A percentile compares a stretch with the other conserved stretches of the same genome.
phyloP scores from a whole-genome alignment of 2,888 invertebrate species.

The Torymus aiolomorphi region DNA sequence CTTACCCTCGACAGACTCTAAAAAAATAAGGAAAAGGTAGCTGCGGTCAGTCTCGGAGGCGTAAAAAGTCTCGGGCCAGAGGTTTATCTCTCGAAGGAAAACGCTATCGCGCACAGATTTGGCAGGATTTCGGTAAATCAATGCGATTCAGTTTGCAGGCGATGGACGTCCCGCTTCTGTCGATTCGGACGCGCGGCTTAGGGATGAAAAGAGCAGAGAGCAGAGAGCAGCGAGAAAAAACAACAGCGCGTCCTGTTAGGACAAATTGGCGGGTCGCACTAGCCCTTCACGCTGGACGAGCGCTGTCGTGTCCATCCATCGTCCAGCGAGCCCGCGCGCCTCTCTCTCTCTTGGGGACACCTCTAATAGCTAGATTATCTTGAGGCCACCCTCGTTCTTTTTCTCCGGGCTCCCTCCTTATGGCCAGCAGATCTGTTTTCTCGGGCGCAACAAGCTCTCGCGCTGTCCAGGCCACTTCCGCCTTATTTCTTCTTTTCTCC shows the following conservation, averaged over 20 bases:
- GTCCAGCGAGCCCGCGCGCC: conserved; percentile 63
- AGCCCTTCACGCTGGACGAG: background rate
- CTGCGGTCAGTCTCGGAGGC: background rate
- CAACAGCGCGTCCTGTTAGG: conserved; percentile 68
- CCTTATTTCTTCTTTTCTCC: background rate
- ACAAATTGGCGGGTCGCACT: conserved; percentile 70
- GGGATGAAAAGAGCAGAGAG: conserved; percentile 60
- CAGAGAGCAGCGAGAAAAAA: conserved; percentile 65
- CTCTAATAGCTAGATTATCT: conserved; percentile 75
- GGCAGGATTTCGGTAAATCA: conserved; percentile 67
- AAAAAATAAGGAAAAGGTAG: conserved; percentile 1
- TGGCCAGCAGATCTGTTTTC: conserved; percentile 41
- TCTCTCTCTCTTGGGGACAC: conserved; percentile 71
- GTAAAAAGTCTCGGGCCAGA: conserved; percentile 23
- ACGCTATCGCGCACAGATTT: conserved; percentile 35
- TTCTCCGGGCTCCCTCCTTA: conserved; percentile 61
- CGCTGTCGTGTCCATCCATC: background rate
- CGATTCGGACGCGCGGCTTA: conserved; percentile 40
- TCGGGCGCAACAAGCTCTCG: background rate
- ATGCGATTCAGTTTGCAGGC: conserved; percentile 72
- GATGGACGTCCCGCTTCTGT: conserved; percentile 48
- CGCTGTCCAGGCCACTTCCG: background rate
- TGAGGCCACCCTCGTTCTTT: conserved; percentile 59
- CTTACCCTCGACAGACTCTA: background rate
- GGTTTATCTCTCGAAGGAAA: conserved; percentile 26